Evolutionary conservation across 1,140 invertebrate genomes (phyloP).

Genomic region (Lepidostoma basale): DNA sequence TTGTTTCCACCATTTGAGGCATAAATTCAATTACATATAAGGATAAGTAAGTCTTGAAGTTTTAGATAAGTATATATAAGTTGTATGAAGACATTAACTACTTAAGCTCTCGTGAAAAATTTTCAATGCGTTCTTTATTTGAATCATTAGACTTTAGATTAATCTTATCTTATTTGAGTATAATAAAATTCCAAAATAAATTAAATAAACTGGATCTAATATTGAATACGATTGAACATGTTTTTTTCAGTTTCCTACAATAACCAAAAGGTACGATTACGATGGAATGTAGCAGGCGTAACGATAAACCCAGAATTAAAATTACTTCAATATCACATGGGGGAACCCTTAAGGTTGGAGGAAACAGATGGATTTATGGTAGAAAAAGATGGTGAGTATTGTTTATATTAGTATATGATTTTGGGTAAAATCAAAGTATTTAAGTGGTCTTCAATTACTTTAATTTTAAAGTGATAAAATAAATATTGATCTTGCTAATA

Average conservation of each 20-base stretch:
- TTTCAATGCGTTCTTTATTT: too few relatives aligned
- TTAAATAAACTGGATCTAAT: not conserved
- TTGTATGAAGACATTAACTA: too few relatives aligned
- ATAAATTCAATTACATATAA: too few relatives aligned
- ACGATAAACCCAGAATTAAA: conserved; percentile 79
- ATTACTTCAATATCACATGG: conserved; percentile 77
- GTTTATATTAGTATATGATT: not conserved
- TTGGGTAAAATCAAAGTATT: not conserved
- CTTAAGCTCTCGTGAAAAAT: too few relatives aligned
- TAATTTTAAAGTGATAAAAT: too few relatives aligned
- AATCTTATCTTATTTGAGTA: not conserved
- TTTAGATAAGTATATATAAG: too few relatives aligned
- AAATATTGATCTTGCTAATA: too few relatives aligned
- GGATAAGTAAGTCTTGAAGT: too few relatives aligned
- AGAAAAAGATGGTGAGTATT: conserved; percentile 72
- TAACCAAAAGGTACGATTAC: conserved; percentile 71
- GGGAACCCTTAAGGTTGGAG: conserved; percentile 69
- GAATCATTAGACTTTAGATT: too few relatives aligned
- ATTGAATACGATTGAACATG: not conserved
- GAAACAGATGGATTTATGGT: conserved; percentile 72
- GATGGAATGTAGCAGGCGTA: conserved; percentile 72
- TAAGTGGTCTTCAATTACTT: not conserved
- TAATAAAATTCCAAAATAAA: not conserved
- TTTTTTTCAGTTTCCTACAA: conserved; percentile 73
- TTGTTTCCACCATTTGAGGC: too few relatives aligned